phyloP scores from a whole-genome alignment of 2,797 vertebrate genomes.

The Paramormyrops hopkinsi region DNA sequence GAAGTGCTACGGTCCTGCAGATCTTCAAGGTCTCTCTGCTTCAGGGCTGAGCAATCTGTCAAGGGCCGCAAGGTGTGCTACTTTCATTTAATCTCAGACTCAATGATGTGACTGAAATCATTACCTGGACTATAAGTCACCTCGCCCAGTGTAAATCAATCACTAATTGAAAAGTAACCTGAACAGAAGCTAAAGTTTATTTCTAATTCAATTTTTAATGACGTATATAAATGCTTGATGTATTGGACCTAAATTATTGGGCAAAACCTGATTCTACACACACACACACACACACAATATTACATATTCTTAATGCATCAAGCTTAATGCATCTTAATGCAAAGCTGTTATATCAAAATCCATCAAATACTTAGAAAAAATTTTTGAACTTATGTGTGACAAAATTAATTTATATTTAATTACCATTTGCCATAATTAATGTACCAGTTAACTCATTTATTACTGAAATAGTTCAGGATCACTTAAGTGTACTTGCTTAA shows the following conservation, averaged over 20 bases:
- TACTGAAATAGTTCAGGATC: not conserved
- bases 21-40: slow-evolving; percentile 4
- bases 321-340: too few species aligned
- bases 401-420: not conserved
- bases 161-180: slow-evolving; percentile 5
- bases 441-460: not conserved
- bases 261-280: not conserved
- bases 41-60: not conserved
- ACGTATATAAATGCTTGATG: not conserved
- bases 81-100: slow-evolving; percentile 5
- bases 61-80: not conserved
- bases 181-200: not conserved
- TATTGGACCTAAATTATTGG: not conserved
- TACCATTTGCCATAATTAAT: not conserved
- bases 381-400: not conserved
- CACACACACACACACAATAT: not conserved
- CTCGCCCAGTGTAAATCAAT: not conserved
- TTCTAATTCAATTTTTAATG: slow-evolving; percentile 8
- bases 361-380: not conserved
- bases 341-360: not conserved
- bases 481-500: not conserved
- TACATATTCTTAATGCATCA: not conserved
- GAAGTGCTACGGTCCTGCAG: not conserved
- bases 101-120: not conserved
- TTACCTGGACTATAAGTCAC: slow-evolving; percentile 2